phyloP scores from a whole-genome alignment of 2,888 invertebrate genomes.

The Acronicta aceris region DNA sequence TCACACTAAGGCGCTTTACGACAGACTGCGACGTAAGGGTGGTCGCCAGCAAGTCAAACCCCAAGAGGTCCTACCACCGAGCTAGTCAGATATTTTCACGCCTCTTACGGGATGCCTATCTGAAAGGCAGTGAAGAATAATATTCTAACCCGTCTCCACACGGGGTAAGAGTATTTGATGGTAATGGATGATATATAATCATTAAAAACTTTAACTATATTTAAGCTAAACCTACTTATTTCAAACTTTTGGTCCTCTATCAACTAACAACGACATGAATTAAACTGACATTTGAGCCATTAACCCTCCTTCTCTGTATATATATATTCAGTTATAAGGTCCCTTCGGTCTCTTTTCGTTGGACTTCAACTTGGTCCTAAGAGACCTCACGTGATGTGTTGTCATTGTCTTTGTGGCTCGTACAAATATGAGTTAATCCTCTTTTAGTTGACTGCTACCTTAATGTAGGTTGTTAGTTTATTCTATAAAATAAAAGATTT shows the following conservation, averaged over 20 bases:
- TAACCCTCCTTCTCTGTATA: slow-evolving; percentile 33
- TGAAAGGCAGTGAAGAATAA: no score
- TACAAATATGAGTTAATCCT: slow-evolving; percentile 6
- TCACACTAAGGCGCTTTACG: no score
- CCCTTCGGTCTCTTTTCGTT: slow-evolving; percentile 21
- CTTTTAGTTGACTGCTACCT: not conserved
- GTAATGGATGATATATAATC: no score
- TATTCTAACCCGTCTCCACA: no score
- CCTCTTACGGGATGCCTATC: no score
- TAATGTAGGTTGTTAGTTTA: no score
- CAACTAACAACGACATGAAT: slow-evolving; percentile 24
- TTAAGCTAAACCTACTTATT: slow-evolving; percentile 6
- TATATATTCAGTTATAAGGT: slow-evolving; percentile 40
- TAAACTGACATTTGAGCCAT: slow-evolving; percentile 9
- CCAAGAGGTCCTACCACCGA: no score
- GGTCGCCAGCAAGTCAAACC: no score
- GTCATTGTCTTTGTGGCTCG: slow-evolving; percentile 10
- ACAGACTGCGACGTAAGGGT: no score
- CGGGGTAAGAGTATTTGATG: no score
- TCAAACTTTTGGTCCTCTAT: slow-evolving; percentile 6
- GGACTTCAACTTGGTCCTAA: slow-evolving; percentile 17
- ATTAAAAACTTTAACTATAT: not conserved
- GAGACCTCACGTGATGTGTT: slow-evolving; percentile 10
- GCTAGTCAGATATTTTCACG: no score
- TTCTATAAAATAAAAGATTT: no score